Conservation (phyloP, 2,797 vertebrate species). For the Scolopax bukidnonensis region DNA sequence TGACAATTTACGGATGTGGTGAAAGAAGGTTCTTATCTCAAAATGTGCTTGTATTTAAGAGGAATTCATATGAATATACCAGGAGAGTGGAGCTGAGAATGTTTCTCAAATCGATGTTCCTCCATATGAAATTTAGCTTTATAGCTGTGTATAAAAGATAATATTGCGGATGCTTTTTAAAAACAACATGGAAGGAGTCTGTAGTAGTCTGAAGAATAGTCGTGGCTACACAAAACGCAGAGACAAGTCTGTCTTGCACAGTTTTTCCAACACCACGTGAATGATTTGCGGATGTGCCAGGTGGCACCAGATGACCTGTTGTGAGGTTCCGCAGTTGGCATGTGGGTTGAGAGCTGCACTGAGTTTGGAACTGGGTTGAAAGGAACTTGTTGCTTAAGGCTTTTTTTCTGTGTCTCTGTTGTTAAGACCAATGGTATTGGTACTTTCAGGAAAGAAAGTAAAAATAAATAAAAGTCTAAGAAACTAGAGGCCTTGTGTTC, state of each 20-base stretch:
- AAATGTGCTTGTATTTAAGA: not conserved
- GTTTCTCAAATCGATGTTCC: not conserved
- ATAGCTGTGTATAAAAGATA: not conserved
- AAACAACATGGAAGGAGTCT: not conserved
- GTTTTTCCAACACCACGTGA: not conserved
- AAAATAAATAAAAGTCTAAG: not conserved
- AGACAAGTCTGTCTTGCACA: not conserved
- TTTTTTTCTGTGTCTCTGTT: not conserved
- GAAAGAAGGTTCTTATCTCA: not conserved
- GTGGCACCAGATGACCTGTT: not conserved
- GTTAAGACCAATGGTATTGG: not conserved
- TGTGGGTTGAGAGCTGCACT: not conserved
- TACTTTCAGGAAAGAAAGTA: not conserved
- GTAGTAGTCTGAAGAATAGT: not conserved
- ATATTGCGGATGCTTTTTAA: not conserved
- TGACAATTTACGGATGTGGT: not conserved
- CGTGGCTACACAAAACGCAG: not conserved
- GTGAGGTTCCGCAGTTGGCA: not conserved
- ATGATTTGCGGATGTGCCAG: not conserved
- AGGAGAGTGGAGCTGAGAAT: not conserved
- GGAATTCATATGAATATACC: not conserved
- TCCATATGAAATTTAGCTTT: not conserved
- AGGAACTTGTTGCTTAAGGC: not conserved
- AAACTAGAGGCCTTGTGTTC: not conserved
- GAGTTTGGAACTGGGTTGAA: not conserved